phyloP scores from a whole-genome alignment of 2,113 vertebrate species.

The Kryptolebias marmoratus region DNA sequence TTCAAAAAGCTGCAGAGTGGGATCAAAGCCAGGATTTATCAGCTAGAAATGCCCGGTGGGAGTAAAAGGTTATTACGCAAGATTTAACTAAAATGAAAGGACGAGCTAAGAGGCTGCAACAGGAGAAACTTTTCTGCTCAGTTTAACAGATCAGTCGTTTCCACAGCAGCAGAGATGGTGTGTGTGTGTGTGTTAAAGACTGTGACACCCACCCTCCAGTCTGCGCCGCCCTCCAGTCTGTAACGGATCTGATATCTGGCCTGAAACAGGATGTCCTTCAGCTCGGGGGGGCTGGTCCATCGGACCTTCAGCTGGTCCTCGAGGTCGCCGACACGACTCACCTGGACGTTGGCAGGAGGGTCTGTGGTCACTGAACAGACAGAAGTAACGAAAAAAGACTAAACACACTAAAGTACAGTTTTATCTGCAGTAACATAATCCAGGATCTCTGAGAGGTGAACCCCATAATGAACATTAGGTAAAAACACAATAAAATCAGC shows the following conservation, averaged over 20 bases:
- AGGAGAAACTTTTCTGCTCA: conserved; percentile 5
- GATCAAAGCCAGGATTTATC: conserved; percentile 29
- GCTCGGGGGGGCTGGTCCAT: conserved; percentile 90
- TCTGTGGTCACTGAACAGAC: conserved; percentile 89
- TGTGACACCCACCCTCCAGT: conserved; percentile 89
- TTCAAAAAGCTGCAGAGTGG: conserved; percentile 23
- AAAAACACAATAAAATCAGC: no score
- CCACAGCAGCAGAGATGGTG: not conserved
- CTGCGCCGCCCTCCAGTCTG: conserved; percentile 91
- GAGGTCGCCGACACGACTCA: conserved; percentile 90
- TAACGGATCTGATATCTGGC: conserved; percentile 98
- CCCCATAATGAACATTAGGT: no score
- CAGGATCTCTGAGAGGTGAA: no score
- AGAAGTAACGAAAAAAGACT: not conserved
- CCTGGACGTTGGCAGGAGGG: conserved; percentile 88
- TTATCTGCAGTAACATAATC: no score
- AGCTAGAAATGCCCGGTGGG: not conserved
- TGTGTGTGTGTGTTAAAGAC: not conserved
- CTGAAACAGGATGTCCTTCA: conserved; percentile 96
- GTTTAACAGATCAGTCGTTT: not conserved
- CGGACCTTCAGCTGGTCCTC: conserved; percentile 95
- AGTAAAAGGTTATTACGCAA: not conserved
- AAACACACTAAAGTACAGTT: no score
- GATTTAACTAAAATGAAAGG: conserved; percentile 16
- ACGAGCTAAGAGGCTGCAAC: conserved; percentile 1